Base-by-base conservation (phyloP, 1,140 invertebrate species). In the Ganaspis sp. region DNA sequence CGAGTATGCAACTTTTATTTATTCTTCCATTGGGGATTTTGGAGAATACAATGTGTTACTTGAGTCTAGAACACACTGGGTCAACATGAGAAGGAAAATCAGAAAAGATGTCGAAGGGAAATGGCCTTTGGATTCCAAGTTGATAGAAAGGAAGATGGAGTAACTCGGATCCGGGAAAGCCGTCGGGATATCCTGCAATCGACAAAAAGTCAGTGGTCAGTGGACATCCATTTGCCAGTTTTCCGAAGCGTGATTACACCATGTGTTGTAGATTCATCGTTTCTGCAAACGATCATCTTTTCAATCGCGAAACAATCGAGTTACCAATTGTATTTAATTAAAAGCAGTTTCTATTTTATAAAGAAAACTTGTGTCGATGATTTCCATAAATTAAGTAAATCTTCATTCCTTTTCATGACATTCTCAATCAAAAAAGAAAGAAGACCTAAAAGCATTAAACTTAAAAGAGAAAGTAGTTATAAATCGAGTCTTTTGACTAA, bases 271-370 rank as follows among this genome's bases (percentile, higher is more conserved):
- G 75, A 73, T 77, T 77, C 58, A 40, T 9, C 58, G 53, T 75
- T 77, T 74, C 73, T 80, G 45, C 38, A 69, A 80, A 69, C 75
- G 74, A 74, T 80, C 72, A 80, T 77, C 73, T 75, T 80, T 77
- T 80, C 70, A 80, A 80, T 77, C 64, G 71, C 40, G 54, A 73
- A 73, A 80, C 79, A 77, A 80, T 80, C 49, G 73, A 54, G 54
- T 69, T 75, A 45, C 69, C 70, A 53, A 71, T 71, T 77, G n/a
- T n/a, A n/a, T n/a, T n/a, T n/a, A n/a, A n/a, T n/a, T n/a, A n/a
- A n/a, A n/a, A n/a, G n/a, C n/a, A n/a, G n/a, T n/a, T n/a, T n/a
- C n/a, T n/a, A n/a, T n/a, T n/a, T n/a, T n/a, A n/a, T n/a, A n/a
- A n/a, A n/a, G n/a, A n/a, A n/a, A n/a, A n/a, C n/a, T n/a, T n/a